Evolutionary conservation across 2,888 invertebrate genomes (phyloP).

Genomic region (Mongoloraphidia duomilia): DNA sequence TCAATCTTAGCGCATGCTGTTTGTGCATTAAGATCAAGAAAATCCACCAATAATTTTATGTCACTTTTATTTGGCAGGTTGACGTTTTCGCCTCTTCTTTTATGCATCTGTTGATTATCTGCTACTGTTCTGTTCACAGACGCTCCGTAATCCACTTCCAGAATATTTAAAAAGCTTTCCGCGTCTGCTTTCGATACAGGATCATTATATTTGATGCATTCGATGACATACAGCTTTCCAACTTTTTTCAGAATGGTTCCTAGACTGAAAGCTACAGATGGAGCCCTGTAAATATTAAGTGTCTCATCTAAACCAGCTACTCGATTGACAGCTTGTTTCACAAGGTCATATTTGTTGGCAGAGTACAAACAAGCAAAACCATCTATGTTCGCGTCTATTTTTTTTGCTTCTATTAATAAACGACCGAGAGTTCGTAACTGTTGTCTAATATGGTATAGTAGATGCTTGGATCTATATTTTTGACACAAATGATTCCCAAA

Average conservation of each 20-base stretch:
- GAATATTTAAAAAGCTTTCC: constrained; percentile 9
- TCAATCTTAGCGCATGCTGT: constrained; percentile 2
- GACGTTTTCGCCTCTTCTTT: constrained; percentile 7
- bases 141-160: constrained; percentile 8
- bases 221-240: constrained; percentile 2
- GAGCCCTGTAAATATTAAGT: constrained; percentile 4
- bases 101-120: constrained; percentile 10
- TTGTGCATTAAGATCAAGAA: constrained; percentile 4
- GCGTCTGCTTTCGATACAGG: no score
- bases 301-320: constrained; percentile 4
- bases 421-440: constrained; percentile 8
- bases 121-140: constrained; percentile 12
- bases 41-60: constrained; percentile 10
- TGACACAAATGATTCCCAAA: constrained; percentile 9
- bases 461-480: constrained; percentile 7
- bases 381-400: constrained; percentile 3
- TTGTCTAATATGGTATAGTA: constrained; percentile 7
- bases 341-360: neutral
- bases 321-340: constrained; percentile 6
- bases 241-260: constrained; percentile 10
- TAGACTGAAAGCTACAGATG: constrained; percentile 8
- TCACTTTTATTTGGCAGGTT: constrained; percentile 6
- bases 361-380: constrained; percentile 8
- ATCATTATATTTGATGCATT: constrained; percentile 5
- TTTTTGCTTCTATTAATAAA: constrained; percentile 6